Conservation (phyloP, 2,888 invertebrate species). For the Galerucella calmariensis region DNA sequence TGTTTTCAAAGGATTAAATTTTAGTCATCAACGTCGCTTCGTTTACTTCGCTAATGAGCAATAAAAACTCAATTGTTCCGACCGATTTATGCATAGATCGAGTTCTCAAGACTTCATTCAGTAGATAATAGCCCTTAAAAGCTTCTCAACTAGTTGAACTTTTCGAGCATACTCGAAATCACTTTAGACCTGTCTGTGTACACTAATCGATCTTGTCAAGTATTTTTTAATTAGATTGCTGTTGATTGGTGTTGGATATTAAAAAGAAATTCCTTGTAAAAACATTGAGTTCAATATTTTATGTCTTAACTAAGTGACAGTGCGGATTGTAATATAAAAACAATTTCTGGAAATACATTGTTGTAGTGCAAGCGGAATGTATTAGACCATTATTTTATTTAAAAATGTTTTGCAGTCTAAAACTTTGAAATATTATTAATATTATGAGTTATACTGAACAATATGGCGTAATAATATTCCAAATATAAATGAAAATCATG, state of each 20-base stretch:
- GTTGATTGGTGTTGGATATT: background rate
- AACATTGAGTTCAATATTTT: background rate
- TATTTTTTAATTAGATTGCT: background rate
- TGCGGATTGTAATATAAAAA: background rate
- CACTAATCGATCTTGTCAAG: background rate
- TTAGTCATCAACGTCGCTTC: conserved; percentile 6
- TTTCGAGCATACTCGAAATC: background rate
- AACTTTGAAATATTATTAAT: too few relatives aligned
- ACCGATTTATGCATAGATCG: conserved; percentile 6
- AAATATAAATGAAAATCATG: too few relatives aligned
- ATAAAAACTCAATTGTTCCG: conserved; percentile 3
- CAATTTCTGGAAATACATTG: background rate
- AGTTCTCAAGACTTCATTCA: conserved; percentile 21
- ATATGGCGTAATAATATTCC: too few relatives aligned
- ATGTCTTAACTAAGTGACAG: too few relatives aligned
- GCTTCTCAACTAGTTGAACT: conserved; percentile 27
- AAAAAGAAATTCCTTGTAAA: background rate
- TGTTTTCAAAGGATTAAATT: background rate
- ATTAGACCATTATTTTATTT: too few relatives aligned
- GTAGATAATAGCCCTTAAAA: conserved; percentile 18
- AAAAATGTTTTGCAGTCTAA: too few relatives aligned
- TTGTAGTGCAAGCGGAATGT: background rate
- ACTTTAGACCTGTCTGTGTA: background rate
- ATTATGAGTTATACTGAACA: too few relatives aligned
- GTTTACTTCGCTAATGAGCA: conserved; percentile 18